Evolutionary conservation across 2,797 vertebrate species (phyloP).

Genomic region (Eulemur albifrons): DNA sequence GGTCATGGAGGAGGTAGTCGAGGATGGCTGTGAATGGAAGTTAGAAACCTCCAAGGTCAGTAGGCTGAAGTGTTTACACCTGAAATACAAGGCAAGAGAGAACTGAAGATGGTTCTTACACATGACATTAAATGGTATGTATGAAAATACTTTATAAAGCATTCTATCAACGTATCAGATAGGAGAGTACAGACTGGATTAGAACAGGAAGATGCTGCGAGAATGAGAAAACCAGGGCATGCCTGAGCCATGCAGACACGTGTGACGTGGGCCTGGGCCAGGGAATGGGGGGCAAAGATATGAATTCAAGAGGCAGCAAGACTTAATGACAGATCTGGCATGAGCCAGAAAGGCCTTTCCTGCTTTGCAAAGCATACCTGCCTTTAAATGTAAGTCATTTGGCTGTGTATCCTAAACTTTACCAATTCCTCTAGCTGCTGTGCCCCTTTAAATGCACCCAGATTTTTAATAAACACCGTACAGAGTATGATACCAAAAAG

Average conservation of each 20-base stretch:
- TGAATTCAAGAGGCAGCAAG: neutral
- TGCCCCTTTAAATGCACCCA: neutral
- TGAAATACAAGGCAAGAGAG: neutral
- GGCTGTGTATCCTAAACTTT: neutral
- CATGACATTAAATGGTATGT: neutral
- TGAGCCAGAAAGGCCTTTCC: neutral
- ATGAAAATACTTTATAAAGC: neutral
- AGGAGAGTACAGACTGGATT: neutral
- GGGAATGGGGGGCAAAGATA: neutral
- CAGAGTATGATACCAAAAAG: neutral
- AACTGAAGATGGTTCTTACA: neutral
- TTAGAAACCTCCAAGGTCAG: neutral
- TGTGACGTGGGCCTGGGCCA: rapidly evolving
- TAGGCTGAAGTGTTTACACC: neutral
- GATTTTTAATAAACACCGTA: neutral
- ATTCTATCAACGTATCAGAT: neutral
- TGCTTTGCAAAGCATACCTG: neutral
- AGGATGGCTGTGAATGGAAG: neutral
- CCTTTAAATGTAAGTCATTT: neutral
- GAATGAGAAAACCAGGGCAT: neutral
- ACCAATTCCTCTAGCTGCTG: neutral
- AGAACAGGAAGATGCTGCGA: neutral
- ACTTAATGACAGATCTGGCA: neutral
- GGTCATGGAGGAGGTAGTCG: neutral
- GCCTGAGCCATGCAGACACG: neutral